Evolutionary conservation across 2,797 vertebrate species (phyloP), one percentile per base, ranked within the genome.

Genomic region (Chloroceryle inda): DNA sequence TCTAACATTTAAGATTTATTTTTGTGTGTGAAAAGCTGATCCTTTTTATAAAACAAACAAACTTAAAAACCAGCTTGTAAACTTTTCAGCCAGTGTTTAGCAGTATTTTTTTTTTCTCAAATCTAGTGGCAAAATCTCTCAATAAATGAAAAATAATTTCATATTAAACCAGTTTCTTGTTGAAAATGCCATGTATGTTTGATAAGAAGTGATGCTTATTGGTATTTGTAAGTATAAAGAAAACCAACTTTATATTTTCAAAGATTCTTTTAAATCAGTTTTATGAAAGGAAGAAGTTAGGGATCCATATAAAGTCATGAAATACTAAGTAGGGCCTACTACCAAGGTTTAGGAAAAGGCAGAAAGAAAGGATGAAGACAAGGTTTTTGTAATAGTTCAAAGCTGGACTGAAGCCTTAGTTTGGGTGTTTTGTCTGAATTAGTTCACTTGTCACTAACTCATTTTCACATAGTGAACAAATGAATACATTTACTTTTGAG

Each of bases 401-500:
- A 91, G 18, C 37, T 75, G 50, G 40, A 50, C 58, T 50, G 38
- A 89, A 88, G 45, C 49, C 62, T 88, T 38, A 35, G 27, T 92
- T 78, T 88, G 80, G 8, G 31, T 85, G 47, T 76, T 93, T 87
- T 91, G 85, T 92, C 69, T 81, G 82, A 91, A 79, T 29, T 37
- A 38, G 38, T 85, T 93, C 88, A 77, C 78, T 90, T 86, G 74
- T 55, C 63, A 82, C 69, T 92, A 82, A 62, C 40, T 83, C 47
- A 74, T 91, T 95, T 87, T 59, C 5, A 5, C 59, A n/a, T 8
- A 76, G 61, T 20, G 92, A 94, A 35, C 26, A 77, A 87, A 95
- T 87, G 47, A 80, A 75, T 56, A 64, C 67, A 35, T 97, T 96
- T 91, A 33, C 74, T 72, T 84, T 96, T 89, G 86, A 77, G 84